Conservation (phyloP, 2,797 vertebrate genomes). For the Rhinophrynus dorsalis region DNA sequence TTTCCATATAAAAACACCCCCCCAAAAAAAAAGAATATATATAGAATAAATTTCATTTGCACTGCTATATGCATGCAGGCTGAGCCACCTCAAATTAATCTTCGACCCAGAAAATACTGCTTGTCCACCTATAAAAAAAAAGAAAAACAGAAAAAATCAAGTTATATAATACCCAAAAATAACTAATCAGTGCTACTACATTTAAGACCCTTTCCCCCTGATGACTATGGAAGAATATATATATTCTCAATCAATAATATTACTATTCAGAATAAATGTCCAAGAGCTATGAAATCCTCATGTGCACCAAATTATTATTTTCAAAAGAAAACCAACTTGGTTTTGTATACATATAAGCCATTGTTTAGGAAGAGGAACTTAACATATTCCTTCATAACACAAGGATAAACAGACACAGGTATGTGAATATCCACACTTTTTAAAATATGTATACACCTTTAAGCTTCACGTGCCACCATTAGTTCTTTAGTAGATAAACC, state of each 20-base stretch:
- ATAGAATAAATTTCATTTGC: conserved; percentile 65
- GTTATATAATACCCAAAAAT: not conserved
- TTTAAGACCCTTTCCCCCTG: conserved; percentile 19
- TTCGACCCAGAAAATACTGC: conserved; percentile 82
- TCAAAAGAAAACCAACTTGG: conserved; percentile 49
- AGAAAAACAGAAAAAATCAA: conserved; percentile 55
- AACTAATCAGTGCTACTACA: not conserved
- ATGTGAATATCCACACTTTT: conserved; percentile 25
- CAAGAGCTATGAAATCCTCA: conserved; percentile 90
- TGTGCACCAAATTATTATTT: conserved; percentile 81
- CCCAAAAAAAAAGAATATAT: conserved; percentile 56
- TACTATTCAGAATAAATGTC: conserved; percentile 71
- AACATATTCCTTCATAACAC: conserved; percentile 25
- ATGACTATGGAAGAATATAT: not conserved
- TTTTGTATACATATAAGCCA: not conserved
- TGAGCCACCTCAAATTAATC: conserved; percentile 78
- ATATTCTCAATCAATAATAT: conserved; percentile 67
- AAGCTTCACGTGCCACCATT: conserved; percentile 58
- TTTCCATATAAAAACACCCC: no score
- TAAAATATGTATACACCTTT: conserved; percentile 50
- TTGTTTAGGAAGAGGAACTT: not conserved
- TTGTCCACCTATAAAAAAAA: conserved; percentile 81
- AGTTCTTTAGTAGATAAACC: conserved; percentile 61
- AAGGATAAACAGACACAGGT: not conserved
- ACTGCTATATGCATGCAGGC: conserved; percentile 78